Evolutionary conservation across 2,113 vertebrate genomes (phyloP).

Genomic region (Calyptomena viridis): DNA sequence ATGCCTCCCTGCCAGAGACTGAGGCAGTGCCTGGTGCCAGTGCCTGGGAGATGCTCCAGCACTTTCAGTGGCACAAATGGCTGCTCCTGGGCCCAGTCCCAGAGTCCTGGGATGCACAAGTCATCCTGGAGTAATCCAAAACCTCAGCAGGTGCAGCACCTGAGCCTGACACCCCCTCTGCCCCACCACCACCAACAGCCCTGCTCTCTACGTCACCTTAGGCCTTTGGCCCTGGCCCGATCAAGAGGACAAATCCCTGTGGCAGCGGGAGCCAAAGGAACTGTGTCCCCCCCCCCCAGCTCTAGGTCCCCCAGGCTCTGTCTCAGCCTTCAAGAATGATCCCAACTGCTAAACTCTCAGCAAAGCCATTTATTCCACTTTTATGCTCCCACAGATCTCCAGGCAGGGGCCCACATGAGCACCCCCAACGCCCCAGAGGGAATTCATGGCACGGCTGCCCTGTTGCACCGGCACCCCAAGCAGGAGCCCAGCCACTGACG

Average conservation of each 20-base stretch:
- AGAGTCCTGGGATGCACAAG: background rate
- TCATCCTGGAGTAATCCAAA: background rate
- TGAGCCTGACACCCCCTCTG: background rate
- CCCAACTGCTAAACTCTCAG: background rate
- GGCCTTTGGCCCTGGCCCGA: background rate
- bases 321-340: background rate
- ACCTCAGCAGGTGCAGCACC: background rate
- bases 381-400: conserved; percentile 53
- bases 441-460: background rate
- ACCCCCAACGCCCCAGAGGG: background rate
- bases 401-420: background rate
- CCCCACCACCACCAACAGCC: background rate
- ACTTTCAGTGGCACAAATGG: accelerated
- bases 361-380: conserved; percentile 67
- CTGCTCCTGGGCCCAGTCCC: background rate
- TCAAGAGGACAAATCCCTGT: background rate
- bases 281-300: background rate
- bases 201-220: background rate
- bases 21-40: background rate
- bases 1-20: background rate
- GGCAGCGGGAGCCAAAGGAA: accelerated
- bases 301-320: accelerated
- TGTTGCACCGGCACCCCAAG: accelerated
- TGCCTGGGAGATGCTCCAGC: accelerated
- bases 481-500: accelerated